Evolutionary conservation across 2,113 vertebrate species (phyloP), one percentile per base, ranked within the genome.

Genomic region (Andinoacara biseriatus): DNA sequence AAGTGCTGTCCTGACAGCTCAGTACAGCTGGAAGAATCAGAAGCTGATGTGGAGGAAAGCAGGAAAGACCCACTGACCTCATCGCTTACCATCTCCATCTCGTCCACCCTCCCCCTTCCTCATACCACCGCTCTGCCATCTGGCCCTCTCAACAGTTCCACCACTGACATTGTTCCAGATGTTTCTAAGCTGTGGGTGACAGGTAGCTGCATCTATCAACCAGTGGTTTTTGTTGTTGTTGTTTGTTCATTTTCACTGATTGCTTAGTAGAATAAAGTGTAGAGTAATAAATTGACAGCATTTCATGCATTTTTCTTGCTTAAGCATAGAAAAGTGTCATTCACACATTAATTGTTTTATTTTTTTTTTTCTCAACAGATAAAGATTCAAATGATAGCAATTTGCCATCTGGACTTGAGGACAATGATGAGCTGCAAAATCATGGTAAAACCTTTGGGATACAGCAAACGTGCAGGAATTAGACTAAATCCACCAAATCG

Each of bases 51-150:
- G 81, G 96, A 96, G 93, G 96, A 96, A 95, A 96, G 96, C 95
- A 95, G 94, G 89, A 96, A 95, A 92, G 96, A 96, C 91, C 52
- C 76, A 84, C 78, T 91, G 91, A 89, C 84, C 59, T 97, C 97
- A 96, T 96, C 96, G 91, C 96, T 96, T 90, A 96, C 96, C 95
- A 96, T 96, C 95, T 97, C 97, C 94, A 96, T 96, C 89, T 96
- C 96, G 90, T 97, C 97, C 89, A 96, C 97, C 95, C 96, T 94
- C 96, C 95, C 93, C 94, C 95, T 93, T 93, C 96, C 97, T 94
- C 95, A 96, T 94, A 94, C 96, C 94, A 90, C 96, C 96, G 86
- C 82, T 94, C 92, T 17, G 69, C 67, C 86, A 93, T 95, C 96
- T 84, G 84, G 94, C 93, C 76, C 84, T 59, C 40, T 61, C 76